These are phyloP conservation scores for Gallinago paraguaiae DNA, from an alignment of 2,113 vertebrate genomes.

Conservation along the genomic window DNA sequence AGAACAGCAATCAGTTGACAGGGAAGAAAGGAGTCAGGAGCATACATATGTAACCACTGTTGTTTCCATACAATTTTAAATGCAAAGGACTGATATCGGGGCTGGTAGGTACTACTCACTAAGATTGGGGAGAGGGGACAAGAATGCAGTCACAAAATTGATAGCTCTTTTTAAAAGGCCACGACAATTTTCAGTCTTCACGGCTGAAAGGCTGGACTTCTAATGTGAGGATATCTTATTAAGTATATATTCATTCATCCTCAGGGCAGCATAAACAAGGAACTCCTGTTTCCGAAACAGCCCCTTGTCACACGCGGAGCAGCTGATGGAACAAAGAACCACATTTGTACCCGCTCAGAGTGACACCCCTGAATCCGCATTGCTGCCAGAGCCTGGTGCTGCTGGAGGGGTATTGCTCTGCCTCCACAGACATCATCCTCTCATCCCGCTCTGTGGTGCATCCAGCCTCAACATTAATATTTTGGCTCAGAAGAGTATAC, in stretches of 20 bases:
- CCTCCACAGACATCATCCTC: neutral
- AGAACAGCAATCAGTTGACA: neutral
- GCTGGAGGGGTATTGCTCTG: neutral
- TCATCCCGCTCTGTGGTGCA: fast-evolving
- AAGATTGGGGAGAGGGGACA: neutral
- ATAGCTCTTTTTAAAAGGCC: neutral
- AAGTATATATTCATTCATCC: neutral
- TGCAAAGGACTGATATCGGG: neutral
- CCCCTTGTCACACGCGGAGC: neutral
- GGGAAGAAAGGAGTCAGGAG: neutral
- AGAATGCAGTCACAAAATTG: neutral
- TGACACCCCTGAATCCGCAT: neutral
- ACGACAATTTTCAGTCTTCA: neutral
- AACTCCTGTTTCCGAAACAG: neutral
- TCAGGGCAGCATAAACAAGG: neutral
- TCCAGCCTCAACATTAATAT: neutral
- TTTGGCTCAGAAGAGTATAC: neutral
- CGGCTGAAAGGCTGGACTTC: neutral
- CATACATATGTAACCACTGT: neutral
- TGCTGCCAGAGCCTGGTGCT: neutral
- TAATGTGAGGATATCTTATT: neutral
- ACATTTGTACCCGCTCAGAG: neutral
- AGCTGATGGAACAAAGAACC: constrained; percentile 31
- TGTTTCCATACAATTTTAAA: neutral
- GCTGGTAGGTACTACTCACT: neutral